phyloP scores from a whole-genome alignment of 2,797 vertebrate genomes.

The Sebastes dallii region DNA sequence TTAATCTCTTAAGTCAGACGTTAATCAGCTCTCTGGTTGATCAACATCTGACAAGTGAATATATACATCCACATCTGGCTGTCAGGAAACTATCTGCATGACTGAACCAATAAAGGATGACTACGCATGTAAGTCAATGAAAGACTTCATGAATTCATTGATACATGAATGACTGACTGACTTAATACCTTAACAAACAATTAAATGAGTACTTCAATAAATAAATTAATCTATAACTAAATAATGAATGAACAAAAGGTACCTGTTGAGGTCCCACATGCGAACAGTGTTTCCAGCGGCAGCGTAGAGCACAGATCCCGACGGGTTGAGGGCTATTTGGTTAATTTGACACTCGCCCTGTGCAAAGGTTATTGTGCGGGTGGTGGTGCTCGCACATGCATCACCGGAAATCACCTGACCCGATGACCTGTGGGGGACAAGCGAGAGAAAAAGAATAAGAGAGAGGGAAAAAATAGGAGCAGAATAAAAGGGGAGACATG shows the following conservation, averaged over 20 bases:
- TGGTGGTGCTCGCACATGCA: slow-evolving; percentile 86
- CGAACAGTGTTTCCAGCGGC: slow-evolving; percentile 93
- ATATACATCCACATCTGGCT: neutral
- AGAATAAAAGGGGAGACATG: neutral
- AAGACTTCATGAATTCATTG: neutral
- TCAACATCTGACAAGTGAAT: neutral
- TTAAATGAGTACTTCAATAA: neutral
- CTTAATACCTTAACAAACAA: neutral
- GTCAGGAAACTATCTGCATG: neutral
- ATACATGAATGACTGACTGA: neutral
- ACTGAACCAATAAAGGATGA: neutral
- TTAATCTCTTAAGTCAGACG: slow-evolving; percentile 1
- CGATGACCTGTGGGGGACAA: slow-evolving; percentile 84
- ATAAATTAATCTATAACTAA: neutral
- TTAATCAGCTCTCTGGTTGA: slow-evolving; percentile 15
- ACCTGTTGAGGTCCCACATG: slow-evolving; percentile 97
- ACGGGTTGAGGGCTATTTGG: slow-evolving; percentile 93
- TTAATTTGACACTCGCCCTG: slow-evolving; percentile 97
- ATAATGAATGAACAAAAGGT: neutral
- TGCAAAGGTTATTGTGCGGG: slow-evolving; percentile 88
- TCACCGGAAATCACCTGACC: slow-evolving; percentile 95
- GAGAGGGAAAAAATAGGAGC: neutral
- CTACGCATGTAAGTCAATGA: neutral
- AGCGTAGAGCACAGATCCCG: slow-evolving; percentile 89
- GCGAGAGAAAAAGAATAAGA: neutral